Evolutionary conservation across 2,113 vertebrate genomes (phyloP), one percentile per base, ranked within the genome.

Genomic region (Anoplopoma fimbria): DNA sequence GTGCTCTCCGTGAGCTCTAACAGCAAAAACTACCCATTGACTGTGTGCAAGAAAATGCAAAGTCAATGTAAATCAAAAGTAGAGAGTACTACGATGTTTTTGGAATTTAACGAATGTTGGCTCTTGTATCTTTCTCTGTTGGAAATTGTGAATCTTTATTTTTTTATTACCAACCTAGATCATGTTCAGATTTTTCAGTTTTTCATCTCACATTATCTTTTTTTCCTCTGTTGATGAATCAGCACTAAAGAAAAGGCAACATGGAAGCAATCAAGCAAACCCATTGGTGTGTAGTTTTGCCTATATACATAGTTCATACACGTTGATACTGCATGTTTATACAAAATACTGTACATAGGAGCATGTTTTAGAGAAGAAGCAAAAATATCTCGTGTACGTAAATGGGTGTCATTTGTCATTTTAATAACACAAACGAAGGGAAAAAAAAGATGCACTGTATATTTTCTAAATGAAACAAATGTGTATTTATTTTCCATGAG

Each of bases 261-360:
- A 92, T 84, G 92, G 92, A 94, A 94, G 91, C 92, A 94, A 93
- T 92, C 89, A 90, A 93, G 86, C 86, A 94, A 89, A 91, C 58
- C 89, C 95, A 94, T 92, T 42, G 85, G 91, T 92, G 91, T 95
- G 95, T 96, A 96, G 95, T 94, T 95, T 90, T 88, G 90, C 91
- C 84, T 95, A 94, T 96, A 96, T 91, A 95, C 88, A 95, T 95
- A 95, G 92, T 93, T 93, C 93, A 93, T 91, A 93, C 93, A 93
- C 93, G 89, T 38, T 95, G 94, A 88, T 96, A 95, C 91, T 97
- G 97, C 97, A 97, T 97, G 97, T 93, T 95, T 92, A 92, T 95
- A 95, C 94, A 95, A 94, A 90, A 89, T 88, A 95, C 80, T 94
- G 95, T 96, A 97, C 93, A 96, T 91, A 97, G 94, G 94, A 91